Conservation (phyloP, 2,113 vertebrate genomes). For the Phylloscopus trochilus region DNA sequence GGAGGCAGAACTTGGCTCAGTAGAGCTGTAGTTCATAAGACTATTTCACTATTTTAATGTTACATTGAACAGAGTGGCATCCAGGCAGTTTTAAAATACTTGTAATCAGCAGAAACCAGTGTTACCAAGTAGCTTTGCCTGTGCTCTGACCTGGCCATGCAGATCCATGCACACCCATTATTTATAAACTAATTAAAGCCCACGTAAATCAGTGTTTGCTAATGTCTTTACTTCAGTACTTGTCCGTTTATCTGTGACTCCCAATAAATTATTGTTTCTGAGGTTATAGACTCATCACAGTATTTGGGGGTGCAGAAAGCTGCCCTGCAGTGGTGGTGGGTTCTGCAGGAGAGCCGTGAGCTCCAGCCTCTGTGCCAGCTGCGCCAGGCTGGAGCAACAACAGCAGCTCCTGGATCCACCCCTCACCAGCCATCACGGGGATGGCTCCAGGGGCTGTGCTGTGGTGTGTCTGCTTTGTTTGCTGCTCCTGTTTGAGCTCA, state of each 20-base stretch:
- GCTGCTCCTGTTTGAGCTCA: neutral
- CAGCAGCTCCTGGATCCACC: neutral
- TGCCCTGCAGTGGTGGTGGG: neutral
- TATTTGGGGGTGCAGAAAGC: neutral
- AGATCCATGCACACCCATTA: neutral
- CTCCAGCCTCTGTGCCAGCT: neutral
- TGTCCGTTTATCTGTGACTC: neutral
- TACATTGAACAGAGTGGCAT: neutral
- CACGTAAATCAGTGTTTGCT: neutral
- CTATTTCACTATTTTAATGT: neutral
- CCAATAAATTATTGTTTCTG: neutral
- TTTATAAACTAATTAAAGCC: neutral
- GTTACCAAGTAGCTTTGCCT: neutral
- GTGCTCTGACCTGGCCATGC: neutral
- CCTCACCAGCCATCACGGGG: neutral
- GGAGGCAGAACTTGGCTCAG: neutral
- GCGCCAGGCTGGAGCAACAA: neutral
- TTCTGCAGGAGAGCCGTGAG: neutral
- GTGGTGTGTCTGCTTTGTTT: neutral
- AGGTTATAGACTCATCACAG: neutral
- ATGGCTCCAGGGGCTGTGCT: neutral
- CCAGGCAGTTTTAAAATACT: constrained; percentile 28
- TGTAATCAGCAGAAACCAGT: constrained; percentile 9
- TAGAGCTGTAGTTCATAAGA: neutral
- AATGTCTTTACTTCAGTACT: neutral